A percentile compares a stretch with the other conserved stretches of the same genome.
Conservation (phyloP, 2,888 invertebrate genomes). For the Catocala sponsa region DNA sequence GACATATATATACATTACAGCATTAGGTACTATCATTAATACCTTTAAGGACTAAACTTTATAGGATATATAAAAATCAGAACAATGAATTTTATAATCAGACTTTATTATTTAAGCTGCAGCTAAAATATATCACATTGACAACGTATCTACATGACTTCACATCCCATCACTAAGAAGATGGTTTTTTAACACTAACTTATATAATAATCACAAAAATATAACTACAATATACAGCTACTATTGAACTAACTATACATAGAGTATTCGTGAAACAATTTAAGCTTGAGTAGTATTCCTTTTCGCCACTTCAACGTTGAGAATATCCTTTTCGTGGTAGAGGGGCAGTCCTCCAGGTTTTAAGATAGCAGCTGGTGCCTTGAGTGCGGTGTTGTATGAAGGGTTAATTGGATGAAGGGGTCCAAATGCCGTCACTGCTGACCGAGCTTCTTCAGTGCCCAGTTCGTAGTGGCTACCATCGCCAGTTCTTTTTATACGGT, state of each 20-base stretch:
- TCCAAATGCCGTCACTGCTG: slow-evolving; percentile 65
- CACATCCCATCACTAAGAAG: not conserved
- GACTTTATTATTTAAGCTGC: too few relatives aligned
- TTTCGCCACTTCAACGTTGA: slow-evolving; percentile 43
- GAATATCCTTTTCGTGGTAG: slow-evolving; percentile 71
- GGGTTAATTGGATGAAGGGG: slow-evolving; percentile 79
- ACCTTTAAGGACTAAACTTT: too few relatives aligned
- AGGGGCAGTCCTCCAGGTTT: slow-evolving; percentile 72
- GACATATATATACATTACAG: too few relatives aligned
- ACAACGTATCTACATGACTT: not conserved
- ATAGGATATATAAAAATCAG: too few relatives aligned
- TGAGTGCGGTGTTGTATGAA: slow-evolving; percentile 65
- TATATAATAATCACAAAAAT: too few relatives aligned
- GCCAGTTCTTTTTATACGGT: slow-evolving; percentile 89
- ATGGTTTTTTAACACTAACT: too few relatives aligned
- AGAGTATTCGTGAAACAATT: too few relatives aligned
- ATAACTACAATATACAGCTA: too few relatives aligned
- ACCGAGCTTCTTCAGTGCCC: slow-evolving; percentile 71
- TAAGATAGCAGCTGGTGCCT: slow-evolving; percentile 63
- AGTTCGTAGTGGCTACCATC: slow-evolving; percentile 89
- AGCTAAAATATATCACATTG: too few relatives aligned
- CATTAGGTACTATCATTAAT: too few relatives aligned
- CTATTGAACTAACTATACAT: too few relatives aligned
- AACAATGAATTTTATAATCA: too few relatives aligned
- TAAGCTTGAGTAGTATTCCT: not conserved